These are phyloP conservation scores for Sanderia malayensis DNA, from an alignment of 30 jellyfish, hydroid and myxozoan species.

Conservation along the genomic window DNA sequence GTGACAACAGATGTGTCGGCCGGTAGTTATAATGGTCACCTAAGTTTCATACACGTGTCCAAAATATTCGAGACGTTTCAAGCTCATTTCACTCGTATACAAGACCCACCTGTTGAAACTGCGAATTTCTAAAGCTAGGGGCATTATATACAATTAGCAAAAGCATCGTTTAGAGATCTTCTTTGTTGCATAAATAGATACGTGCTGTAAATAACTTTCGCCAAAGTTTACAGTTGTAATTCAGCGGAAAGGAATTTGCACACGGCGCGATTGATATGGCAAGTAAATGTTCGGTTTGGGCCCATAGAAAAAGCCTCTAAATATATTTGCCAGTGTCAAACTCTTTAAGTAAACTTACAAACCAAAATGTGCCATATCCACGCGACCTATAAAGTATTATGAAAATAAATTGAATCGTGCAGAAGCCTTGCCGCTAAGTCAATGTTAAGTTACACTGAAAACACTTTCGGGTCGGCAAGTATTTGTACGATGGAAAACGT, in stretches of 20 bases:
- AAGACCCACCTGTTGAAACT: too few species aligned
- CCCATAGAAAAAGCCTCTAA: constrained; percentile 47
- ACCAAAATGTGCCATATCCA: constrained; percentile 37
- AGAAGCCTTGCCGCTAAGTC: constrained; percentile 20
- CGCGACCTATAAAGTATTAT: constrained; percentile 11
- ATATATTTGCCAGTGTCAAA: constrained; percentile 70
- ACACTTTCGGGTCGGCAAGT: not conserved
- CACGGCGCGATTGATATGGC: not conserved
- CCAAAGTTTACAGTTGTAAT: not conserved
- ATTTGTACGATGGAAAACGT: not conserved
- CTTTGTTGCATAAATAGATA: too few species aligned
- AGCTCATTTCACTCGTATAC: too few species aligned
- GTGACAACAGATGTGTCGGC: not conserved
- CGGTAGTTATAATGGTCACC: too few species aligned
- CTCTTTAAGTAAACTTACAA: constrained; percentile 47
- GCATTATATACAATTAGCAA: too few species aligned
- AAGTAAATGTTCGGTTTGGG: constrained; percentile 59
- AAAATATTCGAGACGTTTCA: too few species aligned
- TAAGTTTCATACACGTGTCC: too few species aligned
- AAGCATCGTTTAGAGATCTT: too few species aligned
- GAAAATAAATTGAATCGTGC: not conserved
- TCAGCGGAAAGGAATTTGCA: not conserved
- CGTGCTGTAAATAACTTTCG: not conserved
- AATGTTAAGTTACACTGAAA: constrained; percentile 5
- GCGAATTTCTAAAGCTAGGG: too few species aligned